Evolutionary conservation across 2,113 vertebrate genomes (phyloP), one percentile per base, ranked within the genome.

Genomic region (Procavia capensis): DNA sequence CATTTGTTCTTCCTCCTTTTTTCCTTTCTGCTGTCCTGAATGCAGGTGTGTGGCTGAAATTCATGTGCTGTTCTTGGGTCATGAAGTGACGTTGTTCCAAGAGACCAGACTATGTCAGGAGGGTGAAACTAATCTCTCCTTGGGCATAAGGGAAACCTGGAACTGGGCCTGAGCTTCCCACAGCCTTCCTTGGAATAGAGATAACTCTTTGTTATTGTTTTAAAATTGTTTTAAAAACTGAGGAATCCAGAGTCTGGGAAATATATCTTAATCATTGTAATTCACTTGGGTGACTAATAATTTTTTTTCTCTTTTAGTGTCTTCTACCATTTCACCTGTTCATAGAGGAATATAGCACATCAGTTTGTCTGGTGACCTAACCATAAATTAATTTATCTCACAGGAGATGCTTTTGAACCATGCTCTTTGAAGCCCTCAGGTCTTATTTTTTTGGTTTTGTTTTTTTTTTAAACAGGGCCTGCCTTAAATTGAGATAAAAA

Each of bases 261-360:
- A 86, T 89, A n/a, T 25, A 27, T 74, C 76, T 82, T 89, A 82
- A 93, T 89, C 11, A 83, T 25, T 83, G 7, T 83, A 63, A 90
- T 78, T 70, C n/a, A 24, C 41, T 72, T 88, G 36, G 20, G 34
- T 88, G n/a, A 70, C 39, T 94, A 50, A 63, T 74, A 9, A 45
- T 78, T 5, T 66, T 85, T 81, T 83, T 83, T n/a, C n/a, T n/a
- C n/a, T 79, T 54, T 87, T 66, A 64, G 45, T 17, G 79, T 50
- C 31, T 72, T 31, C 54, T 50, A 90, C 36, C 4, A 43, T 86
- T 83, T 82, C n/a, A 92, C n/a, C 29, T 90, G 5, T 83, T 89
- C 43, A 8, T 61, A 93, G 80, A 94, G 57, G 70, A 50, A 79
- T 20, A 86, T 27, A 90, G 20, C 29, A 80, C 45, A 87, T 50